These are phyloP conservation scores for Aselliscus stoliczkanus DNA, from an alignment of 2,797 vertebrate genomes.

Conservation along the genomic window DNA sequence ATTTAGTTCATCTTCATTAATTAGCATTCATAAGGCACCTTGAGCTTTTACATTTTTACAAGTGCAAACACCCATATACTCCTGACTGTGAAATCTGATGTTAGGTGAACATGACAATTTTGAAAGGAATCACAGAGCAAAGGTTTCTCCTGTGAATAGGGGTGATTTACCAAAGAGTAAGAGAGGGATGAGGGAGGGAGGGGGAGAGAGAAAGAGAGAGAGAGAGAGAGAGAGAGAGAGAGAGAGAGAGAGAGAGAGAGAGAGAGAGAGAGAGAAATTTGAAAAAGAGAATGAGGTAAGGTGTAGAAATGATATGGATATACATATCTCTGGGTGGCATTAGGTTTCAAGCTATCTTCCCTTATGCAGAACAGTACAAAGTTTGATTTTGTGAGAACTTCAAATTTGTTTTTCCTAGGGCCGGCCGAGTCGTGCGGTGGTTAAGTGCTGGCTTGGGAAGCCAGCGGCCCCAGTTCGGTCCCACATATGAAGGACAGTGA, in stretches of 20 bases:
- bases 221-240: not conserved
- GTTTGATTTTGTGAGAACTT: not conserved
- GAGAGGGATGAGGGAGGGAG: not conserved
- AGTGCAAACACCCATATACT: not conserved
- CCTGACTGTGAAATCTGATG: not conserved
- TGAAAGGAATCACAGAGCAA: not conserved
- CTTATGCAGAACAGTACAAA: not conserved
- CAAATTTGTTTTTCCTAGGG: too few species aligned
- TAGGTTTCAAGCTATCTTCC: not conserved
- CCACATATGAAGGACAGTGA: too few species aligned
- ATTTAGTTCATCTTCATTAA: not conserved
- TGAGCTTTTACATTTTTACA: not conserved
- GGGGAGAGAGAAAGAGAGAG: not conserved
- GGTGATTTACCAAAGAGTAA: not conserved
- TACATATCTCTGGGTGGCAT: not conserved
- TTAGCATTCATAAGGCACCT: not conserved
- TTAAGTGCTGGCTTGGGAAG: too few species aligned
- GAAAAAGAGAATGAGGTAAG: not conserved
- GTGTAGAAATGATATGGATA: not conserved
- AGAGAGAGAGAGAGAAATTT: not conserved
- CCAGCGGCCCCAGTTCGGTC: too few species aligned
- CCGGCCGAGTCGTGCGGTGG: too few species aligned
- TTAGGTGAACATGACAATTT: not conserved
- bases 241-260: not conserved
- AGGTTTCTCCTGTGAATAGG: not conserved